Evolutionary conservation across 1,140 invertebrate genomes (phyloP), one percentile per base, ranked within the genome.

Genomic region (Medauroidea extradentata): DNA sequence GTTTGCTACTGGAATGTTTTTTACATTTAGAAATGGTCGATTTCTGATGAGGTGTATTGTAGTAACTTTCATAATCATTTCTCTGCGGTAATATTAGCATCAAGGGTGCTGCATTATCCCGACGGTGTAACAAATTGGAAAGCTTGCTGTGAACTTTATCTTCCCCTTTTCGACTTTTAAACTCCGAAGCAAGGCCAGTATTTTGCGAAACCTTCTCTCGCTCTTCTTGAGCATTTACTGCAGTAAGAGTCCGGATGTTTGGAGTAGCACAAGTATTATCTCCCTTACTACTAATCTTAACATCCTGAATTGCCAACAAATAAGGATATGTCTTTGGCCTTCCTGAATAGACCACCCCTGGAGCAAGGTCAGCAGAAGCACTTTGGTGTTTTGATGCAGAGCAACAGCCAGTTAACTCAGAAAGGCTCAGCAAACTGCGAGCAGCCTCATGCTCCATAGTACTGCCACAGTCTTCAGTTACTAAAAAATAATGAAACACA

Each of bases 401-500:
- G 11, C 29, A 4, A 11, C 5, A 34, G 11, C 4, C 29, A 34
- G 44, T 21, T n/a, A 24, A 21, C 16, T 42, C 52, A 0, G 87
- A 88, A 13, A 95, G 76, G 60, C 89, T 90, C 11, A 96, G 72
- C 34, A 96, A 74, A 69, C 93, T 90, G 59, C 88, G 85, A 0
- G 92, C 93, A 1, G 91, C 92, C 77, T 96, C 93, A 64, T 92
- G 88, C 71, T 95, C 92, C 61, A 88, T 80, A 34, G 4, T 11
- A 34, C 29, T n/a, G n/a, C n/a, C n/a, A n/a, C n/a, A n/a, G n/a
- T n/a, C n/a, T n/a, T n/a, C n/a, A n/a, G n/a, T n/a, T n/a, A n/a
- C n/a, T n/a, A n/a, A n/a, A n/a, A n/a, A n/a, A n/a, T n/a, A n/a
- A n/a, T n/a, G n/a, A n/a, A n/a, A n/a, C n/a, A n/a, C n/a, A n/a